Conservation (phyloP, 2,888 invertebrate genomes). For the Pherbina coryleti region DNA sequence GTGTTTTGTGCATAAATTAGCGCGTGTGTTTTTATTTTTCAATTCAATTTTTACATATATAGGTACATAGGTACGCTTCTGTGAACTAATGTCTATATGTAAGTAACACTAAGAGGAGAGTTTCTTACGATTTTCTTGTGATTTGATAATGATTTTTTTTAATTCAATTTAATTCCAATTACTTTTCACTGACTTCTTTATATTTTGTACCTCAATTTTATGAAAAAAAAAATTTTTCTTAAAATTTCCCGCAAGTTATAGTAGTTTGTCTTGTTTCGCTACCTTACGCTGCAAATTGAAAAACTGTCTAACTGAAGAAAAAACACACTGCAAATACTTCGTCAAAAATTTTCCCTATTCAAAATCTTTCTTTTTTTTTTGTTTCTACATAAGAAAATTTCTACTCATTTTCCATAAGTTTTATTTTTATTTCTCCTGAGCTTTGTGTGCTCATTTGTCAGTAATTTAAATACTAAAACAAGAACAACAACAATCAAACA, state of each 20-base stretch:
- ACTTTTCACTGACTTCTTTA: neutral
- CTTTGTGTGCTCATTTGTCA: conserved; percentile 14
- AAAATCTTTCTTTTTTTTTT: neutral
- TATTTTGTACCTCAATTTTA: neutral
- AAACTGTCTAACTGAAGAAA: conserved; percentile 25
- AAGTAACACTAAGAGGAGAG: neutral
- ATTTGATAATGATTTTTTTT: neutral
- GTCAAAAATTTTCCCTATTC: conserved; percentile 4
- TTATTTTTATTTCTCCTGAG: conserved; percentile 8
- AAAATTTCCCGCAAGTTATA: neutral
- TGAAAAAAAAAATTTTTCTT: too few species aligned
- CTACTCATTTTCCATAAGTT: conserved; percentile 30
- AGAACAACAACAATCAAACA: neutral
- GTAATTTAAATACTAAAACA: conserved; percentile 14
- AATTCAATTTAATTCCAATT: neutral
- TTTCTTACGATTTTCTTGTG: neutral
- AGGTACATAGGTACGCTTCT: too few species aligned
- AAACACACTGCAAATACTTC: conserved; percentile 23
- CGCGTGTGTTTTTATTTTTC: conserved; percentile 8
- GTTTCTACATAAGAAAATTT: neutral
- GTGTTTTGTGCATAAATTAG: conserved; percentile 31
- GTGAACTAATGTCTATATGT: too few species aligned
- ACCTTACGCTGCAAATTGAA: neutral
- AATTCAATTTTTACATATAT: conserved; percentile 5
- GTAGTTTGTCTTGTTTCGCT: neutral